Evolutionary conservation across 2,888 invertebrate species (phyloP).

Genomic region (Argyresthia goedartella): DNA sequence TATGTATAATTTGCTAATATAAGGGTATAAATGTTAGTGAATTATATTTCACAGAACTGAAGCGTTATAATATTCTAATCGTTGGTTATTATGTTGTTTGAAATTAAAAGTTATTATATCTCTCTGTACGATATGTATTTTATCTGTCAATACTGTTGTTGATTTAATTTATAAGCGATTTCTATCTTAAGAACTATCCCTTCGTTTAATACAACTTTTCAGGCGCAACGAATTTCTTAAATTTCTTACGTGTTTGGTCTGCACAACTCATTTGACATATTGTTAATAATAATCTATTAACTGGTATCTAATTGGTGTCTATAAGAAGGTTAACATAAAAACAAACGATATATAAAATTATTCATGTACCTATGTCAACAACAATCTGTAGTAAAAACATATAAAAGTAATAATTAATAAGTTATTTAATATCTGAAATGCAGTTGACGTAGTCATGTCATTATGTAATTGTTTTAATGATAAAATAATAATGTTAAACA

Average conservation of each 20-base stretch:
- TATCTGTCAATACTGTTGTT: constrained; percentile 43
- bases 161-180: constrained; percentile 61
- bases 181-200: constrained; percentile 28
- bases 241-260: constrained; percentile 29
- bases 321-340: constrained; percentile 32
- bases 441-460: constrained; percentile 59
- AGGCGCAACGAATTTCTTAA: constrained; percentile 51
- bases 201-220: constrained; percentile 23
- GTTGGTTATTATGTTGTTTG: constrained; percentile 55
- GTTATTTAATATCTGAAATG: constrained; percentile 26
- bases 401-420: constrained; percentile 22
- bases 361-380: constrained; percentile 34
- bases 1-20: neutral
- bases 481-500: constrained; percentile 36
- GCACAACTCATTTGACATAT: constrained; percentile 36
- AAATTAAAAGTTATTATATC: constrained; percentile 50
- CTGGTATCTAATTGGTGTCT: constrained; percentile 59
- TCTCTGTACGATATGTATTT: constrained; percentile 55
- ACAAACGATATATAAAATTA: constrained; percentile 27
- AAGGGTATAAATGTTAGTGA: constrained; percentile 52
- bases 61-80: constrained; percentile 56
- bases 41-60: constrained; percentile 67
- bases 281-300: constrained; percentile 27
- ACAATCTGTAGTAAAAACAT: constrained; percentile 40
- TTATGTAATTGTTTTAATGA: constrained; percentile 30